Percentiles rank a stretch among this genome's conserved stretches.
Evolutionary conservation across 2,113 vertebrate species (phyloP).

Genomic region (Carollia perspicillata): DNA sequence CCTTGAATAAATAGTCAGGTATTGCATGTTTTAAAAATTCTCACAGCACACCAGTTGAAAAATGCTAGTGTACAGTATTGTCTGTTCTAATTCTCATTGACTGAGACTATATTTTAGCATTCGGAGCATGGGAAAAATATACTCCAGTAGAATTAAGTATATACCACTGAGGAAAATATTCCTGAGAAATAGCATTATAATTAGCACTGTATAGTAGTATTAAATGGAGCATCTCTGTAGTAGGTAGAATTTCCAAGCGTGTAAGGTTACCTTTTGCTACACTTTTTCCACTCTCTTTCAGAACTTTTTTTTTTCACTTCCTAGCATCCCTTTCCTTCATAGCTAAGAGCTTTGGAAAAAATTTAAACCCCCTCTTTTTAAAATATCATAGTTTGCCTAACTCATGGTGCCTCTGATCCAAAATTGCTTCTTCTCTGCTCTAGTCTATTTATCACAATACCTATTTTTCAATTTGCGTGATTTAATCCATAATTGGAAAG

Average conservation of each 20-base stretch:
- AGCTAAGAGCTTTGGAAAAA: background rate
- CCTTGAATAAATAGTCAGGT: background rate
- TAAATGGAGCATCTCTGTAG: constrained; percentile 38
- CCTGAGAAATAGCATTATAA: constrained; percentile 44
- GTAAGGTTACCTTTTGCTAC: constrained; percentile 19
- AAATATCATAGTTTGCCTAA: background rate
- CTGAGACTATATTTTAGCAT: constrained; percentile 42
- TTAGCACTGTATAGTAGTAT: constrained; percentile 17
- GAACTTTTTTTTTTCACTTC: constrained; percentile 9
- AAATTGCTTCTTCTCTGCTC: constrained; percentile 35
- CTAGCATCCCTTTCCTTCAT: constrained; percentile 17
- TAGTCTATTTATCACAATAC: constrained; percentile 9
- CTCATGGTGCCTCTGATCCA: constrained; percentile 6
- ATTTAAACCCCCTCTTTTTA: background rate
- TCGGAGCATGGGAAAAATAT: background rate
- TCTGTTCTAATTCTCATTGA: constrained; percentile 25
- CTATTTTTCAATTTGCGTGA: background rate
- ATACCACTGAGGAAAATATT: constrained; percentile 41
- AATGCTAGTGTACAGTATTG: background rate
- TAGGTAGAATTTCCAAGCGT: constrained; percentile 44
- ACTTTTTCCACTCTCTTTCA: constrained; percentile 53
- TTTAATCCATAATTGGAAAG: constrained; percentile 40
- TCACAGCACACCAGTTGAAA: background rate
- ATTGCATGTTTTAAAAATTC: background rate
- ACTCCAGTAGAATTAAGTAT: constrained; percentile 35